These are phyloP conservation scores for Hippocampus zosterae DNA, from an alignment of 2,113 vertebrate genomes.

Conservation along the genomic window DNA sequence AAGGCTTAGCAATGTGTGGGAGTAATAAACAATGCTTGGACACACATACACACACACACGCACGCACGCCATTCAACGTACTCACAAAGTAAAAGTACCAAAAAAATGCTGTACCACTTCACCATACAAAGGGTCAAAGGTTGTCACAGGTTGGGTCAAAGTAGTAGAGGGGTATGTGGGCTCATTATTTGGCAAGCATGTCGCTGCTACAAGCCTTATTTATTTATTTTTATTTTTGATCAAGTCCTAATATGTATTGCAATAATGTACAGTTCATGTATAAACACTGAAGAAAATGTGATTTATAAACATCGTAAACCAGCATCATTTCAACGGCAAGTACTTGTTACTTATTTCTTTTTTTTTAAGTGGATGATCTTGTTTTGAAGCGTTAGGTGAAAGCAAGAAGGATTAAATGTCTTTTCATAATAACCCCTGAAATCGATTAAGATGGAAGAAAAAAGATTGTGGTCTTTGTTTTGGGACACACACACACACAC, in stretches of 20 bases:
- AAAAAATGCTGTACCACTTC: not conserved
- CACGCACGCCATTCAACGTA: not conserved
- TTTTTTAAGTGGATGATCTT: not conserved
- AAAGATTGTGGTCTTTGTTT: slow-evolving; percentile 10
- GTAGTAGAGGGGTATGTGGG: not conserved
- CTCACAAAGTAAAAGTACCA: not conserved
- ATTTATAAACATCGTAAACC: not conserved
- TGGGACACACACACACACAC: slow-evolving; percentile 33
- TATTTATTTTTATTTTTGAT: not conserved
- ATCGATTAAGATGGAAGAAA: slow-evolving; percentile 1
- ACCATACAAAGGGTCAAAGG: no score
- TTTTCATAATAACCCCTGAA: not conserved
- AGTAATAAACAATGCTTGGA: not conserved
- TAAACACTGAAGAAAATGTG: not conserved
- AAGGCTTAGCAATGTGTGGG: not conserved
- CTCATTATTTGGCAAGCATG: not conserved
- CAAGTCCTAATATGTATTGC: not conserved
- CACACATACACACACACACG: not conserved
- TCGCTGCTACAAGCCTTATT: not conserved
- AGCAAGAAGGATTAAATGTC: not conserved
- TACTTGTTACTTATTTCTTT: not conserved
- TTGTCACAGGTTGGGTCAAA: no score
- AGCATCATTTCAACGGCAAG: not conserved
- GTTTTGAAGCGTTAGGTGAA: not conserved
- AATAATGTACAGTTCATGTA: not conserved